Conservation (phyloP, 2,888 invertebrate species). For the Schizaphis graminum region DNA sequence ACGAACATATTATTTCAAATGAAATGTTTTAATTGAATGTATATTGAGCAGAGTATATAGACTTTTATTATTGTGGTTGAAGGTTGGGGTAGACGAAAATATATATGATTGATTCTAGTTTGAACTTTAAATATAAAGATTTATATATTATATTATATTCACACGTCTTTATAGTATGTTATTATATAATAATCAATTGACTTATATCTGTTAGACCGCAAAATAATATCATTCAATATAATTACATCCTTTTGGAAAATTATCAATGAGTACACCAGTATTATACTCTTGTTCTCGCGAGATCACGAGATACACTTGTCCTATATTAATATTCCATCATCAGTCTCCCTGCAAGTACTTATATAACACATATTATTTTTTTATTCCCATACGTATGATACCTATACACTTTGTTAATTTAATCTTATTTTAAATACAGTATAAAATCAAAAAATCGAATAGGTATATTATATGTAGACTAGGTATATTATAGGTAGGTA, state of each 20-base stretch:
- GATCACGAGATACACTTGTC: too few species aligned
- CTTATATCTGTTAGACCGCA: neutral
- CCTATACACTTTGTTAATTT: neutral
- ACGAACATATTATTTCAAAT: neutral
- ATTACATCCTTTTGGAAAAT: neutral
- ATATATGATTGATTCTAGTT: too few species aligned
- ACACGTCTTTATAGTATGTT: neutral
- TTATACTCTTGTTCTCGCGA: neutral
- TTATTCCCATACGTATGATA: neutral
- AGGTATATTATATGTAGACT: neutral
- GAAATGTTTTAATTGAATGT: neutral
- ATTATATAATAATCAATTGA: neutral
- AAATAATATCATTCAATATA: neutral
- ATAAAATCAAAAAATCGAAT: neutral
- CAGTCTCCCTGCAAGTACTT: neutral
- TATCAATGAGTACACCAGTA: neutral
- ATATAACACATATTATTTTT: neutral
- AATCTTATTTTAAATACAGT: neutral
- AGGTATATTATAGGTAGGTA: too few species aligned
- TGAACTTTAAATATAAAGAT: too few species aligned
- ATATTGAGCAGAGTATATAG: neutral
- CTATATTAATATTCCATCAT: neutral
- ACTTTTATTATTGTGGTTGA: neutral
- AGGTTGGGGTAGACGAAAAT: neutral
- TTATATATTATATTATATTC: too few species aligned